Base-by-base conservation (phyloP, 1,140 invertebrate species). In the Drosophila ohnishii region DNA sequence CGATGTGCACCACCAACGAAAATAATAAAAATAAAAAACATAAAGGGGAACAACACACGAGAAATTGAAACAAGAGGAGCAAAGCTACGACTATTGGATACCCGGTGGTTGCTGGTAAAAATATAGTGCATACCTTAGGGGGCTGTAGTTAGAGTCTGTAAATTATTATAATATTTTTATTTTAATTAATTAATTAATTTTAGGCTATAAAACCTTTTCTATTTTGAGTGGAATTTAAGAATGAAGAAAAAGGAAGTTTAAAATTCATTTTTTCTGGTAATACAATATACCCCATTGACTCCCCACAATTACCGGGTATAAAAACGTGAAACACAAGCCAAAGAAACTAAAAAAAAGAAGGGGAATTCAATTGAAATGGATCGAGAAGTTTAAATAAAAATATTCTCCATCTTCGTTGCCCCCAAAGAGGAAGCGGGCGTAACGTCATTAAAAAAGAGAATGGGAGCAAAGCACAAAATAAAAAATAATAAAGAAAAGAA, bases 281-380 rank as follows among this genome's bases (percentile, higher is more conserved):
- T 30, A 51, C n/a, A 11, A 53, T 55, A 55, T 53, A 53, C 50
- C 19, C n/a, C n/a, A 6, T 34, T 8, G n/a, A 34, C 50, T 11
- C 7, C 7, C 50, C 50, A 22, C 50, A 37, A 53, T 53, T 35
- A 53, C 32, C 51, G 35, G 19, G 51, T 55, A 55, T 10, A 10
- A 58, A 62, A 56, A 56, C 51, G 45, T 56, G 28, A 66, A 70
- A 42, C 48, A 45, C 30, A 51, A 16, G 22, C 19, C 34, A 22
- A 55, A 42, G 39, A 48, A 53, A 58, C 25, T 28, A 59, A 22
- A 42, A 63, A 11, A 47, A 59, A 34, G 67, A 45, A 59, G 34
- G 65, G 65, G 75, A 87, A 86, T 87, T 82, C 74, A 86, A 86
- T 84, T 76, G 80, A 82, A 80, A 65, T 72, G 80, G 75, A 73